Conservation (phyloP, 2,797 vertebrate genomes). For the Sebastes cheni region DNA sequence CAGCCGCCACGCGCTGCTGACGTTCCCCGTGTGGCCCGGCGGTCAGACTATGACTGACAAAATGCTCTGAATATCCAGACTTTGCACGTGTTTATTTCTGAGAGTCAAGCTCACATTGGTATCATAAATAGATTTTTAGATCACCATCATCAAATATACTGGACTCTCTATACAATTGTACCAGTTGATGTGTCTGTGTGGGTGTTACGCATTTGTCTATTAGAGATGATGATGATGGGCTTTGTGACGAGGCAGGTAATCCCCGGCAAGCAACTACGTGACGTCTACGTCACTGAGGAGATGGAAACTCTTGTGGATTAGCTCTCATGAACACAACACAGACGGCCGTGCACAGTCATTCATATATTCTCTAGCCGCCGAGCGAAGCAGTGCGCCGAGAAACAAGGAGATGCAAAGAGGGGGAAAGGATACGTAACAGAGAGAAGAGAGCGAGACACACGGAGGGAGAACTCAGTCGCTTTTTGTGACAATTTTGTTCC, state of each 20-base stretch:
- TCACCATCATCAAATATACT: background rate
- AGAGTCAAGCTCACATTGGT: background rate
- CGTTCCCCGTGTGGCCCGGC: no score
- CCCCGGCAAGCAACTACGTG: constrained; percentile 50
- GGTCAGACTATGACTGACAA: background rate
- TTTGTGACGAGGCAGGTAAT: constrained; percentile 70
- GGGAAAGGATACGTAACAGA: background rate
- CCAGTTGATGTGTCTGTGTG: background rate
- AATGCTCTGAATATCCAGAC: background rate
- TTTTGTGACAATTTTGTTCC: background rate
- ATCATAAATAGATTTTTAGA: background rate
- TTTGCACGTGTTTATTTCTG: background rate
- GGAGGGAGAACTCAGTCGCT: background rate
- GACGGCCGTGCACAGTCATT: background rate
- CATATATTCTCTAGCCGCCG: background rate
- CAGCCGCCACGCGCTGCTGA: no score
- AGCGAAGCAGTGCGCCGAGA: background rate
- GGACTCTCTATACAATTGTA: background rate
- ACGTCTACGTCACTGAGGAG: constrained; percentile 60
- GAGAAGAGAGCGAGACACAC: background rate
- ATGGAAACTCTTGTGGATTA: constrained; percentile 72
- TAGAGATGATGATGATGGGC: constrained; percentile 25
- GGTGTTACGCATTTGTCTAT: background rate
- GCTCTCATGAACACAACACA: constrained; percentile 44
- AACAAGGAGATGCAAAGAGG: background rate